Conservation (phyloP, 2,888 invertebrate species). For the Phrixothrix hirtus region DNA sequence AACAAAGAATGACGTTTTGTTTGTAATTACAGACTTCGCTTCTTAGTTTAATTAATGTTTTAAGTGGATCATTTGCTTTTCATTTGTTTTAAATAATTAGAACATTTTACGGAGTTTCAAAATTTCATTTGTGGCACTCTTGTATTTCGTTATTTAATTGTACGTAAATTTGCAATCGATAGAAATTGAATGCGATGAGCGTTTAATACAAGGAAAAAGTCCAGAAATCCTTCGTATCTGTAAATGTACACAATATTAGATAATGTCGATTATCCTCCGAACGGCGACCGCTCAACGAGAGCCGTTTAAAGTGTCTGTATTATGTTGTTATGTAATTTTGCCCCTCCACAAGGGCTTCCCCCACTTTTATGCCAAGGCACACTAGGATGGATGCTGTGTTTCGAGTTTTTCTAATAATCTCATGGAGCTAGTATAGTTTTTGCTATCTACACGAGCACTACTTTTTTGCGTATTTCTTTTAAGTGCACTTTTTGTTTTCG, state of each 20-base stretch:
- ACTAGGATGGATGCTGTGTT: slow-evolving; percentile 49
- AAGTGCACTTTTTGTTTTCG: slow-evolving; percentile 31
- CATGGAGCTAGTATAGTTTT: slow-evolving; percentile 55
- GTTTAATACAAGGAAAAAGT: not conserved
- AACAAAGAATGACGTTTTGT: too few relatives aligned
- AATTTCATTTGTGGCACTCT: too few relatives aligned
- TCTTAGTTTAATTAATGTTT: too few relatives aligned
- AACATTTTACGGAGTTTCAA: too few relatives aligned
- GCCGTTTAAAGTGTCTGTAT: slow-evolving; percentile 38
- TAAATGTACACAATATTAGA: too few relatives aligned
- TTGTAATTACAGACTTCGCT: too few relatives aligned
- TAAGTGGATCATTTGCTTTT: too few relatives aligned
- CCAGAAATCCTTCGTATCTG: too few relatives aligned
- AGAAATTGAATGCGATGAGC: not conserved
- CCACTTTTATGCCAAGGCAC: slow-evolving; percentile 40
- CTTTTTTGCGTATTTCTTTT: slow-evolving; percentile 42
- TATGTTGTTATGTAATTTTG: slow-evolving; percentile 49
- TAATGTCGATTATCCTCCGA: slow-evolving; percentile 6
- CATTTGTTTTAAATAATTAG: too few relatives aligned
- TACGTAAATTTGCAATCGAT: too few relatives aligned
- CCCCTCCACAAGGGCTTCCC: slow-evolving; percentile 41
- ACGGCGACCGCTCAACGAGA: slow-evolving; percentile 23
- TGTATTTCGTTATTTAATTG: too few relatives aligned
- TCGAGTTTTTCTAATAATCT: slow-evolving; percentile 56
- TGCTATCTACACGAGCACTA: slow-evolving; percentile 51